Percentiles rank a stretch among this genome's conserved stretches.
Conservation (phyloP, 2,113 vertebrate genomes). For the Poeciliopsis prolifica region DNA sequence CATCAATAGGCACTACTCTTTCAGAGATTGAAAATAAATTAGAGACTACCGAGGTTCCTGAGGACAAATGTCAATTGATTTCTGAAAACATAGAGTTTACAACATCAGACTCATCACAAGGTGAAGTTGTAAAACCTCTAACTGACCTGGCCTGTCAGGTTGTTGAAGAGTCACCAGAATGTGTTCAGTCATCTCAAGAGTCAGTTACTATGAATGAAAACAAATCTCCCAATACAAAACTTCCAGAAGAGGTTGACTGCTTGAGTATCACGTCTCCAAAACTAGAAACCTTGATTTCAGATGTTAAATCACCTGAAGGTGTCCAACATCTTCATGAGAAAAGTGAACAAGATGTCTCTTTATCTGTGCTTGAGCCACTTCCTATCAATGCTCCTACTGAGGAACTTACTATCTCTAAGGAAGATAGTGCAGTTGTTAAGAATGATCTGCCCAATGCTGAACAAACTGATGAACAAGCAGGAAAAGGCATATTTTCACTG, state of each 20-base stretch:
- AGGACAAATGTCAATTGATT: slow-evolving; percentile 1
- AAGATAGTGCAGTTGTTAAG: slow-evolving; percentile 18
- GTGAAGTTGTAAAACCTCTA: slow-evolving; percentile 11
- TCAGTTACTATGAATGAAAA: slow-evolving; percentile 1
- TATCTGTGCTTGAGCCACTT: slow-evolving; percentile 15
- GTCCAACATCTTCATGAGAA: slow-evolving; percentile 9
- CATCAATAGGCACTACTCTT: slow-evolving; percentile 1
- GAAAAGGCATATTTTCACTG: slow-evolving; percentile 72
- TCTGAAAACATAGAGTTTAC: slow-evolving; percentile 4
- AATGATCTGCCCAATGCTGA: slow-evolving; percentile 35
- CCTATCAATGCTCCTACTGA: slow-evolving; percentile 22
- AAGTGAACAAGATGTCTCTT: slow-evolving; percentile 15
- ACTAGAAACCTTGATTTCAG: slow-evolving; percentile 7
- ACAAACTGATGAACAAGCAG: slow-evolving; percentile 50
- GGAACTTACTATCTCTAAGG: slow-evolving; percentile 30
- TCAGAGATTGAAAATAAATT: slow-evolving; percentile 10
- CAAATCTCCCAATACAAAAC: slow-evolving; percentile 2
- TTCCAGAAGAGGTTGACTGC: neutral
- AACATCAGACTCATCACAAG: slow-evolving; percentile 6
- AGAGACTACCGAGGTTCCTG: slow-evolving; percentile 4
- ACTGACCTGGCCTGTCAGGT: neutral
- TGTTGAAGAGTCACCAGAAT: slow-evolving; percentile 2
- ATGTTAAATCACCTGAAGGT: slow-evolving; percentile 21
- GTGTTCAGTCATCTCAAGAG: slow-evolving; percentile 6
- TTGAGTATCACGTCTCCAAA: slow-evolving; percentile 7